Conservation (phyloP, 2,113 vertebrate genomes). For the Lophura nycthemera region DNA sequence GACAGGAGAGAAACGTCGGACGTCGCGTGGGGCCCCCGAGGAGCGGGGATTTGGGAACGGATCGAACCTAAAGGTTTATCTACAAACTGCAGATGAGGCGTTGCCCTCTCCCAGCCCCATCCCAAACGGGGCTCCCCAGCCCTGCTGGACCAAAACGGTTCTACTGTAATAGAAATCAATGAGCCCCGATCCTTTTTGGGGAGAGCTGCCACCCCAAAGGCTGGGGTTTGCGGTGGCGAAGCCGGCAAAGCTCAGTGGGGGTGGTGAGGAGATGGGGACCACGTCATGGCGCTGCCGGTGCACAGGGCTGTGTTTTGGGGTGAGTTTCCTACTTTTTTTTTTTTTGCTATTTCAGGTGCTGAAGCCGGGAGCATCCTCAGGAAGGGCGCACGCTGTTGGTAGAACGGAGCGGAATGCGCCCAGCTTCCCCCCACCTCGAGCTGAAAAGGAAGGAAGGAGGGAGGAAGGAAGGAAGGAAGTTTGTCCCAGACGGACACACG, state of each 20-base stretch:
- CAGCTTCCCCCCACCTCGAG: fast-evolving
- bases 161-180: neutral
- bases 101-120: neutral
- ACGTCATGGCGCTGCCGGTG: constrained; percentile 15
- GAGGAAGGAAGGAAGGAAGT: neutral
- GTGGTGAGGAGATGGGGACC: neutral
- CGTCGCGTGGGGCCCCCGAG: neutral
- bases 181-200: neutral
- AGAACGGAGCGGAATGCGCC: neutral
- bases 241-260: neutral
- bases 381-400: neutral
- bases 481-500: neutral
- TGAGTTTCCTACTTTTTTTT: neutral
- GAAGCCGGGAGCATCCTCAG: neutral
- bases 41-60: neutral
- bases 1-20: neutral
- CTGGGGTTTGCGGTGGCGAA: neutral
- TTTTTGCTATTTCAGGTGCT: neutral
- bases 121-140: neutral
- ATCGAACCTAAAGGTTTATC: neutral
- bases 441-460: neutral
- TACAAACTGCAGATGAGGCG: neutral
- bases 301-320: neutral
- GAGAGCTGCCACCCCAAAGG: neutral
- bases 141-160: neutral